Evolutionary conservation across 2,888 invertebrate genomes (phyloP).

Genomic region (Campopleginae sp.): DNA sequence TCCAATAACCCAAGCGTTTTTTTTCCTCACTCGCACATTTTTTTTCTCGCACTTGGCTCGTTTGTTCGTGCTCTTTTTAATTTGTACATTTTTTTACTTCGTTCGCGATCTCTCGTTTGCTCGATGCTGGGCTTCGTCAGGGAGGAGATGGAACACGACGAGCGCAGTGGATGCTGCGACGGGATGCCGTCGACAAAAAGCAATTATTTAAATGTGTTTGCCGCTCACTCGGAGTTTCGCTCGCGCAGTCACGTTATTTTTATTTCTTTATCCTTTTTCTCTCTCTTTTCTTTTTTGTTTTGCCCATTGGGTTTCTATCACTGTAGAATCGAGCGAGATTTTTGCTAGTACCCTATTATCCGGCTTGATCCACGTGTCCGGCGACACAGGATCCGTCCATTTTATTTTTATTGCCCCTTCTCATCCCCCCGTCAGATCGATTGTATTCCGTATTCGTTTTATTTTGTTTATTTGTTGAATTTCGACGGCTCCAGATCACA

Average conservation of each 20-base stretch:
- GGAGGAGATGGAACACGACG: conserved; percentile 16
- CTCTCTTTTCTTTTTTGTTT: background rate
- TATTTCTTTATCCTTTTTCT: conserved; percentile 33
- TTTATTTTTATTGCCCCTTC: conserved; percentile 45
- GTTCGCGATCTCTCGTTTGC: conserved; percentile 42
- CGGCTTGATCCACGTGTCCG: conserved; percentile 22
- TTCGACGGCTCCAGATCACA: conserved; percentile 40
- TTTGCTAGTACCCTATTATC: conserved; percentile 50
- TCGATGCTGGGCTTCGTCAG: conserved; percentile 13
- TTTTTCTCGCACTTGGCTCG: background rate
- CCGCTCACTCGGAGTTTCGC: conserved; percentile 58
- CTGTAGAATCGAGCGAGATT: conserved; percentile 25
- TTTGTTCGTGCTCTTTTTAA: conserved; percentile 24
- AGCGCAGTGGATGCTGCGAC: conserved; percentile 53
- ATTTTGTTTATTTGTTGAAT: conserved; percentile 52
- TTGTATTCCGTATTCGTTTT: conserved; percentile 30
- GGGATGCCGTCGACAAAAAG: conserved; percentile 62
- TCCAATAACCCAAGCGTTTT: conserved; percentile 63
- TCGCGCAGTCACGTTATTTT: conserved; percentile 53
- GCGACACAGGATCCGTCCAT: conserved; percentile 31
- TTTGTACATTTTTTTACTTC: conserved; percentile 29
- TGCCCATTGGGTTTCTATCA: conserved; percentile 24
- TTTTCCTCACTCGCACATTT: background rate
- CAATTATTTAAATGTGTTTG: conserved; percentile 67
- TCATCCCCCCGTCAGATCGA: background rate